Evolutionary conservation across 2,113 vertebrate genomes (phyloP).

Genomic region (Syngnathus floridae): DNA sequence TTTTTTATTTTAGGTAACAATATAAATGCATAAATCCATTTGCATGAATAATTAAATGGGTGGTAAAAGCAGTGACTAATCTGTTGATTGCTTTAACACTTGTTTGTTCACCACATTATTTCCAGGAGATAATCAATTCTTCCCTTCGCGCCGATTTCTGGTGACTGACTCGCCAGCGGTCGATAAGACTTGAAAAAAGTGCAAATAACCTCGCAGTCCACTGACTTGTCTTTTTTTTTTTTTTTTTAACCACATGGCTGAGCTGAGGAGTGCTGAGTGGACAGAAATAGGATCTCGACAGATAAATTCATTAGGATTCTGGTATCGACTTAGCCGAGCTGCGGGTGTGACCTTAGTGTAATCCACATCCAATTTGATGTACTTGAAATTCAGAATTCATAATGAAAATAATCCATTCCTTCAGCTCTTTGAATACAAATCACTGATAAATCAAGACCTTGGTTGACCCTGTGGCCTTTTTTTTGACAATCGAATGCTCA

Average conservation of each 20-base stretch:
- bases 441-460: neutral
- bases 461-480: neutral
- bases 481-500: conserved; percentile 20
- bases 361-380: neutral
- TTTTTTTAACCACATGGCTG: conserved; percentile 4
- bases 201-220: conserved; percentile 6
- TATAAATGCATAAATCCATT: neutral
- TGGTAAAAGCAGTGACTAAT: neutral
- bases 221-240: neutral
- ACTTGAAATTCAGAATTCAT: too few species aligned
- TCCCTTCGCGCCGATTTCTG: neutral
- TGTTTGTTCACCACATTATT: neutral
- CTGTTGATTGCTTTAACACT: neutral
- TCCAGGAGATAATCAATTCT: conserved; percentile 1
- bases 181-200: conserved; percentile 14
- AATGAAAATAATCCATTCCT: neutral
- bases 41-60: neutral
- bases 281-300: conserved; percentile 30
- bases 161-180: conserved; percentile 6
- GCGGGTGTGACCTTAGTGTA: neutral
- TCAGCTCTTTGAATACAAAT: neutral
- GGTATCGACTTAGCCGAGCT: conserved; percentile 25
- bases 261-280: conserved; percentile 32
- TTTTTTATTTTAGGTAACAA: neutral
- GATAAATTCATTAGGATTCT: conserved; percentile 28